Percentiles rank a stretch among this genome's conserved stretches.
Conservation (phyloP, 2,113 vertebrate genomes). For the Callipepla squamata region DNA sequence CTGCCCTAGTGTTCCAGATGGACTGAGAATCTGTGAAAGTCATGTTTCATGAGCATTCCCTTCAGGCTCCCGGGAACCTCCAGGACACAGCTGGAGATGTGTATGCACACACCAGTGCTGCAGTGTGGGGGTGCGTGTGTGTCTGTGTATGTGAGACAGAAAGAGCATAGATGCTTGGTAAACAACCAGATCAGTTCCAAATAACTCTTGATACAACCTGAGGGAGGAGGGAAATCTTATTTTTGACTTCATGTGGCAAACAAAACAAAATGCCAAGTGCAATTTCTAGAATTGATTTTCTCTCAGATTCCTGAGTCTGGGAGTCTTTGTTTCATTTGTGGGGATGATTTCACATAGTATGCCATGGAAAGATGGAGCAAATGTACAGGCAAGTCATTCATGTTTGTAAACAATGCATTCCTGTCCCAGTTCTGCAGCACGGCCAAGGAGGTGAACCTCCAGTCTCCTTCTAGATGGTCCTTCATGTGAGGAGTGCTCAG, state of each 20-base stretch:
- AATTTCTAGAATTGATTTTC: not conserved
- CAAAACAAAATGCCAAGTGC: not conserved
- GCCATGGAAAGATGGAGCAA: not conserved
- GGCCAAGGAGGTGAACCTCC: not conserved
- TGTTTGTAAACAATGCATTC: not conserved
- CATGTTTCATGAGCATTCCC: constrained; percentile 72
- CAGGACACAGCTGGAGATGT: constrained; percentile 66
- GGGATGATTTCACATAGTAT: not conserved
- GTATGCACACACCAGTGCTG: constrained; percentile 11
- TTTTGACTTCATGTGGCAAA: not conserved
- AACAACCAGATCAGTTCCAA: not conserved
- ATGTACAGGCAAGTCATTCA: not conserved
- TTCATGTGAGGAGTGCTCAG: not conserved
- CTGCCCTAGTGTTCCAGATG: constrained; percentile 62
- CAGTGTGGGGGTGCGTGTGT: accelerated
- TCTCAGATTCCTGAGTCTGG: not conserved
- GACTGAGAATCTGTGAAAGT: constrained; percentile 63
- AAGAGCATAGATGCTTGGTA: not conserved
- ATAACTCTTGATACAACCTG: not conserved
- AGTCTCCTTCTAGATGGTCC: not conserved
- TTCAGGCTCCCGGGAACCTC: constrained; percentile 60
- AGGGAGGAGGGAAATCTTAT: not conserved
- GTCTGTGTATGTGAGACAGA: not conserved
- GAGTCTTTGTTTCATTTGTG: not conserved
- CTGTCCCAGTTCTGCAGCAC: not conserved